phyloP scores from a whole-genome alignment of 92 coral and sea anemone species.

The Palythoa caribaeorum region DNA sequence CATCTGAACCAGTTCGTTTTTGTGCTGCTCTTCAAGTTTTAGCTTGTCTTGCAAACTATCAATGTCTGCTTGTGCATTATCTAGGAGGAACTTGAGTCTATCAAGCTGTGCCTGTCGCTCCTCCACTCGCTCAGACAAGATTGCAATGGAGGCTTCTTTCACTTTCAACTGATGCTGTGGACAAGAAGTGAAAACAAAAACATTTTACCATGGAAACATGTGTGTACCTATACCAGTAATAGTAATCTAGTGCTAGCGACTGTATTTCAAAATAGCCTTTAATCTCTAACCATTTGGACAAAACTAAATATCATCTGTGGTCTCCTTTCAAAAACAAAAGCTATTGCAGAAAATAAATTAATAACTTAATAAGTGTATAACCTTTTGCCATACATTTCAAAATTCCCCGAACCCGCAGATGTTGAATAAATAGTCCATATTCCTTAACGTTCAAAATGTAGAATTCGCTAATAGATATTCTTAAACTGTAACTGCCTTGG shows the following conservation, averaged over 20 bases:
- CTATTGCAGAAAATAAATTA: too few relatives aligned
- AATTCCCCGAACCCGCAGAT: too few relatives aligned
- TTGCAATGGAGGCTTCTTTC: slow-evolving; percentile 64
- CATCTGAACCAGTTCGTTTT: slow-evolving; percentile 52
- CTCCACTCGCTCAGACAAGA: slow-evolving; percentile 60
- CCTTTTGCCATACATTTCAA: too few relatives aligned
- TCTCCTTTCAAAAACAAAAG: too few relatives aligned
- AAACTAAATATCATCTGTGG: too few relatives aligned
- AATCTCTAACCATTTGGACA: not conserved
- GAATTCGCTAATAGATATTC: too few relatives aligned
- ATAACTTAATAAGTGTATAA: too few relatives aligned
- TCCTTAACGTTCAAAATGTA: too few relatives aligned
- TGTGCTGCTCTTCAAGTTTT: slow-evolving; percentile 48
- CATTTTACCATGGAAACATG: not conserved
- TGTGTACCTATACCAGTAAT: not conserved
- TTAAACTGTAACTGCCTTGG: too few relatives aligned
- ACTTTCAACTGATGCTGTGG: slow-evolving; percentile 59
- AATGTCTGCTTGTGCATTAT: slow-evolving; percentile 54
- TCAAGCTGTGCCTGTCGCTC: slow-evolving; percentile 67
- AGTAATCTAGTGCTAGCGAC: not conserved
- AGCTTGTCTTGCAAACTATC: slow-evolving; percentile 56
- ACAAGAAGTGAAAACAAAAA: not conserved
- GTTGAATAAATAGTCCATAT: too few relatives aligned
- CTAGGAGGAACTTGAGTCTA: slow-evolving; percentile 47
- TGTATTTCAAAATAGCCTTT: not conserved